Evolutionary conservation across 2,113 vertebrate genomes (phyloP).

Genomic region (Ondatra zibethicus): DNA sequence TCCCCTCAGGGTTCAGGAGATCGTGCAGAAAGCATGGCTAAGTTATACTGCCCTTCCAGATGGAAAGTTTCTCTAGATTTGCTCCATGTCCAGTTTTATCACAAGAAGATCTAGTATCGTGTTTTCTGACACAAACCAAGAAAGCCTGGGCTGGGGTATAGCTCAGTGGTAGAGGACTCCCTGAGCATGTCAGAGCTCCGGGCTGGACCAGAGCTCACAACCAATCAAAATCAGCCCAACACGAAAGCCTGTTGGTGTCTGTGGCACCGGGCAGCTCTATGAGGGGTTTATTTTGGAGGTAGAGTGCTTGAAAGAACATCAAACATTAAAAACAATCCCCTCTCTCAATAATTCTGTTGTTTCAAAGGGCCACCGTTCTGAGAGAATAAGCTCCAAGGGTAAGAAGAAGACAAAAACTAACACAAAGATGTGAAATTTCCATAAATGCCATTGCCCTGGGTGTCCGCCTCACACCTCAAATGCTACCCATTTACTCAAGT

Average conservation of each 20-base stretch:
- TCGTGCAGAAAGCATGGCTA: background rate
- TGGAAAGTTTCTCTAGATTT: background rate
- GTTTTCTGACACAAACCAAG: constrained; percentile 42
- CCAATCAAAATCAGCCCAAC: background rate
- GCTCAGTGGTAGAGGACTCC: background rate
- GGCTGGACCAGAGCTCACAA: background rate
- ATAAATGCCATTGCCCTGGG: background rate
- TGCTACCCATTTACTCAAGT: background rate
- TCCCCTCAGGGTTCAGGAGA: background rate
- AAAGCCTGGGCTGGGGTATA: background rate
- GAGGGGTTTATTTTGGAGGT: constrained; percentile 17
- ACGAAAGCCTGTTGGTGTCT: background rate
- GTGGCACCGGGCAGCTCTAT: background rate
- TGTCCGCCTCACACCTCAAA: background rate
- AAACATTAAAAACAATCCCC: background rate
- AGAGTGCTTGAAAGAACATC: background rate
- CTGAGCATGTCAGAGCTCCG: background rate
- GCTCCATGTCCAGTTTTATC: background rate
- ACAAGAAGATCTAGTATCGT: background rate
- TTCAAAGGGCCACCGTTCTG: background rate
- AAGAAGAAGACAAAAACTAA: background rate
- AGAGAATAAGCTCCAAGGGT: background rate
- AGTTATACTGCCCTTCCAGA: background rate
- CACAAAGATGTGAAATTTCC: background rate
- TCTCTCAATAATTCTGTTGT: background rate